Evolutionary conservation across 2,888 invertebrate species (phyloP).

Genomic region (Ligdia adustata): DNA sequence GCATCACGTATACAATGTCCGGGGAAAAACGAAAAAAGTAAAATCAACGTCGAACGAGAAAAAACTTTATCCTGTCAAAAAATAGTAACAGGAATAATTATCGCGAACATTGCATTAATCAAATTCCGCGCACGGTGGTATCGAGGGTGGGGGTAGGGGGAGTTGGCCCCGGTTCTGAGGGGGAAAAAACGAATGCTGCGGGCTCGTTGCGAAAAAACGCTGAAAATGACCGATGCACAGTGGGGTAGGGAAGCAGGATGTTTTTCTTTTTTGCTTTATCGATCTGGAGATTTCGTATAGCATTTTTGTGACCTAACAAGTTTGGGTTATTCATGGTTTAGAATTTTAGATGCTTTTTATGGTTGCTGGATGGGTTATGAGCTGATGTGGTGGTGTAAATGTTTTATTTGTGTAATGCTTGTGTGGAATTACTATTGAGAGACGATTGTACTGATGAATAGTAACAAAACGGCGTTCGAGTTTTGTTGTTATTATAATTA

Average conservation of each 20-base stretch:
- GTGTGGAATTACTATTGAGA: no score
- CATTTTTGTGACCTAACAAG: slow-evolving; percentile 35
- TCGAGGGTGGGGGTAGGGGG: slow-evolving; percentile 51
- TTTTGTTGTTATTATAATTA: no score
- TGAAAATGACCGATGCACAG: slow-evolving; percentile 59
- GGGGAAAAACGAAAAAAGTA: slow-evolving; percentile 37
- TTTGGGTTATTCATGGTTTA: slow-evolving; percentile 20
- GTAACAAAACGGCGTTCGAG: no score
- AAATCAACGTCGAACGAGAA: slow-evolving; percentile 57
- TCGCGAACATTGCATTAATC: slow-evolving; percentile 84
- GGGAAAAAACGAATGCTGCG: slow-evolving; percentile 76
- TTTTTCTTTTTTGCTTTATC: slow-evolving; percentile 46
- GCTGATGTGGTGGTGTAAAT: no score
- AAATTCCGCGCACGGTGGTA: slow-evolving; percentile 81
- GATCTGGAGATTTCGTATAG: slow-evolving; percentile 35
- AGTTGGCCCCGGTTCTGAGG: slow-evolving; percentile 40
- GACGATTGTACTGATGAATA: no score
- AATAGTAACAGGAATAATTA: slow-evolving; percentile 83
- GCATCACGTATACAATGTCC: slow-evolving; percentile 34
- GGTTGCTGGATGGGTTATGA: no score
- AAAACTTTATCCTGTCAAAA: slow-evolving; percentile 79
- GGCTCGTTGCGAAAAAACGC: slow-evolving; percentile 78
- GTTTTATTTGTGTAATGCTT: no score
- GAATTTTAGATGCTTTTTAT: slow-evolving; percentile 5
- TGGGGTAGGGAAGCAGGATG: slow-evolving; percentile 32